These are phyloP conservation scores for Hemiprocne comata DNA, from an alignment of 2,113 vertebrate genomes.

Conservation along the genomic window DNA sequence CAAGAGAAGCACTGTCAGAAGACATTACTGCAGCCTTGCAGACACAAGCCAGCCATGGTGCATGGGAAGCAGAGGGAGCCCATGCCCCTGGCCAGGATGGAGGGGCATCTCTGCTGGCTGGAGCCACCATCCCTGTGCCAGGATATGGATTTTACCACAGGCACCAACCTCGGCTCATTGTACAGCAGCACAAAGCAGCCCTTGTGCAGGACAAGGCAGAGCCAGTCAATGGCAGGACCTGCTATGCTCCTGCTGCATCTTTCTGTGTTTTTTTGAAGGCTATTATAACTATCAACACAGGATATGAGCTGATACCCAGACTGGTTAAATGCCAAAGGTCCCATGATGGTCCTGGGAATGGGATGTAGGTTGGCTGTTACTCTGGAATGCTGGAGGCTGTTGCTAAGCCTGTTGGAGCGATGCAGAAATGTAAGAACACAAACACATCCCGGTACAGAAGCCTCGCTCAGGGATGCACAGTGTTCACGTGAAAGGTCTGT, in stretches of 20 bases:
- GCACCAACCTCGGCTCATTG: conserved; percentile 71
- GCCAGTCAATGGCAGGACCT: not conserved
- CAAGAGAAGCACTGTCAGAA: not conserved
- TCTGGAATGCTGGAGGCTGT: not conserved
- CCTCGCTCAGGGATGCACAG: fast-evolving
- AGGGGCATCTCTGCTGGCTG: conserved; percentile 52
- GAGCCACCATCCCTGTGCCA: conserved; percentile 19
- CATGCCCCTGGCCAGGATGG: conserved; percentile 60
- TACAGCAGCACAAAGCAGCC: conserved; percentile 75
- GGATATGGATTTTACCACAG: conserved; percentile 72
- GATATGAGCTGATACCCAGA: not conserved
- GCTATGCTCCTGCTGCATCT: conserved; percentile 1
- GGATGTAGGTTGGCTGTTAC: not conserved
- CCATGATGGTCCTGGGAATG: not conserved
- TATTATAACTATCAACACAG: not conserved
- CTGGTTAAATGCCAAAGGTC: conserved; percentile 26
- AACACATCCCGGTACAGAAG: not conserved
- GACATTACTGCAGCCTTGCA: not conserved
- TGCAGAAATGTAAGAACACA: not conserved
- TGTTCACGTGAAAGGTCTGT: not conserved
- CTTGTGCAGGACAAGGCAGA: conserved; percentile 78
- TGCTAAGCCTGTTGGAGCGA: fast-evolving
- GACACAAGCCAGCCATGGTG: conserved; percentile 39
- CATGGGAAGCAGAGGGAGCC: conserved; percentile 74
- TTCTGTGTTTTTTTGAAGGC: not conserved